These are phyloP conservation scores for Tetanocera ferruginea DNA, from an alignment of 2,888 invertebrate species.

Conservation along the genomic window DNA sequence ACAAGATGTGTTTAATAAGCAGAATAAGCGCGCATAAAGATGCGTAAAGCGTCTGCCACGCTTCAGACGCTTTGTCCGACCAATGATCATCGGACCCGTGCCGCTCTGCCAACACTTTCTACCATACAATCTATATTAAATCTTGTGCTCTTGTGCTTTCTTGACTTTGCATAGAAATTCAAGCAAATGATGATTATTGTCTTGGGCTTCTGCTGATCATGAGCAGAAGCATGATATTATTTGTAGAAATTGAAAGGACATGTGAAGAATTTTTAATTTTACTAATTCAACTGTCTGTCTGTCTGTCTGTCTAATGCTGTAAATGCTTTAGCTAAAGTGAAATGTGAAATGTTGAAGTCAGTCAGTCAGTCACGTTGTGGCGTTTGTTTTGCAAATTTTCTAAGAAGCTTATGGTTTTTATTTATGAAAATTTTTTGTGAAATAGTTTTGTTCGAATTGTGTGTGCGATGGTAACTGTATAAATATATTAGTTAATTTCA, in stretches of 20 bases:
- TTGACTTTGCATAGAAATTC: slow-evolving; percentile 11
- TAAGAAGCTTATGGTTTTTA: neutral
- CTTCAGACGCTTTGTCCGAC: neutral
- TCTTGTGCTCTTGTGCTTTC: neutral
- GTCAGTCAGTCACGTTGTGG: slow-evolving; percentile 46
- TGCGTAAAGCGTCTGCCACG: slow-evolving; percentile 22
- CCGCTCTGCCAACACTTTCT: too few species aligned
- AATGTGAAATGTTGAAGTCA: slow-evolving; percentile 34
- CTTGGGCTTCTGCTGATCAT: neutral
- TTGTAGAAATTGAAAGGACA: slow-evolving; percentile 54
- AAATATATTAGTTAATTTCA: too few species aligned
- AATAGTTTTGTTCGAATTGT: too few species aligned
- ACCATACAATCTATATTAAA: neutral
- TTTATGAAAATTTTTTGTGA: neutral
- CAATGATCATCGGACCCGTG: neutral
- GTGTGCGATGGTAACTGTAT: too few species aligned
- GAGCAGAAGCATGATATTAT: slow-evolving; percentile 8
- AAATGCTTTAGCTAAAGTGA: slow-evolving; percentile 31
- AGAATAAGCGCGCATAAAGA: slow-evolving; percentile 27
- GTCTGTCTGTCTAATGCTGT: too few species aligned
- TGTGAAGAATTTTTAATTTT: slow-evolving; percentile 52
- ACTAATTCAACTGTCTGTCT: too few species aligned
- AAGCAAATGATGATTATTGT: neutral
- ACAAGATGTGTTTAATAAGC: slow-evolving; percentile 43
- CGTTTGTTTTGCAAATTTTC: neutral